Evolutionary conservation across 2,888 invertebrate species (phyloP).

Genomic region (Lepetodrilus schrolli): DNA sequence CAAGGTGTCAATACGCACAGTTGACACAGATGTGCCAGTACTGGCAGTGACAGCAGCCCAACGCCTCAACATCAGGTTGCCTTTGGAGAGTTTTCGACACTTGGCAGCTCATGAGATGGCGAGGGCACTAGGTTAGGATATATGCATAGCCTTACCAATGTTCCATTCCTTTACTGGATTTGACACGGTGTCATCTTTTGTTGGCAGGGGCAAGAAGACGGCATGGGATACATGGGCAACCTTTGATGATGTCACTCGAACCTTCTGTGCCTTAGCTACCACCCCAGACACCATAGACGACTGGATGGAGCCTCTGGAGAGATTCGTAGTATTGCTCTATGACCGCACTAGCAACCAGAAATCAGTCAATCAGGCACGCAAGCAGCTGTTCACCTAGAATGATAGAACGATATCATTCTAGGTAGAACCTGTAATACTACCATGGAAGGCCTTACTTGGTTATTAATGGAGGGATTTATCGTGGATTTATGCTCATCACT

Average conservation of each 20-base stretch:
- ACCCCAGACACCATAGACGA: too few species aligned
- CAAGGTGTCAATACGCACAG: constrained; percentile 33
- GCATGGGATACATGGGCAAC: too few species aligned
- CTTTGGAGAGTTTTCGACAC: constrained; percentile 44
- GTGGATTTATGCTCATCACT: too few species aligned
- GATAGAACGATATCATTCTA: constrained; percentile 23
- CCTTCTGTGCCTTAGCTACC: too few species aligned
- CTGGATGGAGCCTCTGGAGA: constrained; percentile 38
- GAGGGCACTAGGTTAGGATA: constrained; percentile 35
- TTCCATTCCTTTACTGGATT: constrained; percentile 46
- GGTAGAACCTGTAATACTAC: too few species aligned
- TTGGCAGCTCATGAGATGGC: too few species aligned
- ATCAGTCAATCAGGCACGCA: constrained; percentile 40
- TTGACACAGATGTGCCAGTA: constrained; percentile 43
- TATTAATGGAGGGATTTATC: too few species aligned
- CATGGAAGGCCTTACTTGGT: too few species aligned
- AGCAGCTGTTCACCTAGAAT: constrained; percentile 39
- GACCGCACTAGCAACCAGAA: constrained; percentile 32
- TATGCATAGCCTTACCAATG: constrained; percentile 31
- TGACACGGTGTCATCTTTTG: too few species aligned
- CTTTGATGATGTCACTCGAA: too few species aligned
- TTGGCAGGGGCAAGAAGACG: too few species aligned
- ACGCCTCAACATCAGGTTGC: background rate
- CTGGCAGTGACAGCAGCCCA: constrained; percentile 33
- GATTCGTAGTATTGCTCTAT: constrained; percentile 47